Conservation (phyloP, 1,140 invertebrate species). For the Oncopodura yosiiana region DNA sequence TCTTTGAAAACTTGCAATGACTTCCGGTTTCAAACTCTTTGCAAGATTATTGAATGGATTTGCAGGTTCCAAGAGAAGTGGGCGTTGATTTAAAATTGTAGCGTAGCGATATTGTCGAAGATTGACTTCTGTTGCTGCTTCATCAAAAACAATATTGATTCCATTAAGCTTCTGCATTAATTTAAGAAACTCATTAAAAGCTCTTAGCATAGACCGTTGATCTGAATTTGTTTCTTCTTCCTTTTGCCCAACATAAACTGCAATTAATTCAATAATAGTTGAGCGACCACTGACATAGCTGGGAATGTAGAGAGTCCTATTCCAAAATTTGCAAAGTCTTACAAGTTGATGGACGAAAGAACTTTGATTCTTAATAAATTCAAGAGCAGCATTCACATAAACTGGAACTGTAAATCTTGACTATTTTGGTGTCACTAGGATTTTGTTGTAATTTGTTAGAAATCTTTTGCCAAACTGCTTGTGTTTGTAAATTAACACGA, state of each 20-base stretch:
- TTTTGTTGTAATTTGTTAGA: no score
- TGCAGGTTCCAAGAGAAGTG: not conserved
- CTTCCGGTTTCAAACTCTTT: no score
- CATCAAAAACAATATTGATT: not conserved
- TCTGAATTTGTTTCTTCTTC: not conserved
- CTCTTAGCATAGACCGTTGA: no score
- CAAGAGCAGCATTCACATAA: no score
- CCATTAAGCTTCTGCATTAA: not conserved
- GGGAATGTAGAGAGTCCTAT: not conserved
- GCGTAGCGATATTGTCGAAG: not conserved
- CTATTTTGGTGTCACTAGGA: no score
- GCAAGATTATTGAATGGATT: not conserved
- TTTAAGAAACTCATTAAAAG: not conserved
- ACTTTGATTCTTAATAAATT: no score
- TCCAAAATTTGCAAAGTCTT: conserved; percentile 1
- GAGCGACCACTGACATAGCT: not conserved
- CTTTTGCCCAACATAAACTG: not conserved
- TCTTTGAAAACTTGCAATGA: no score
- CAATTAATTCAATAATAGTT: not conserved
- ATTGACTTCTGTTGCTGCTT: not conserved
- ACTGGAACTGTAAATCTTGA: no score
- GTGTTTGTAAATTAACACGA: no score
- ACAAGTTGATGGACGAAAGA: not conserved
- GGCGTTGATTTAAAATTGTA: not conserved
- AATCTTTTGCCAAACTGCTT: no score